Evolutionary conservation across 2,113 vertebrate genomes (phyloP).

Genomic region (Calyptommatus sinebrachiatus): DNA sequence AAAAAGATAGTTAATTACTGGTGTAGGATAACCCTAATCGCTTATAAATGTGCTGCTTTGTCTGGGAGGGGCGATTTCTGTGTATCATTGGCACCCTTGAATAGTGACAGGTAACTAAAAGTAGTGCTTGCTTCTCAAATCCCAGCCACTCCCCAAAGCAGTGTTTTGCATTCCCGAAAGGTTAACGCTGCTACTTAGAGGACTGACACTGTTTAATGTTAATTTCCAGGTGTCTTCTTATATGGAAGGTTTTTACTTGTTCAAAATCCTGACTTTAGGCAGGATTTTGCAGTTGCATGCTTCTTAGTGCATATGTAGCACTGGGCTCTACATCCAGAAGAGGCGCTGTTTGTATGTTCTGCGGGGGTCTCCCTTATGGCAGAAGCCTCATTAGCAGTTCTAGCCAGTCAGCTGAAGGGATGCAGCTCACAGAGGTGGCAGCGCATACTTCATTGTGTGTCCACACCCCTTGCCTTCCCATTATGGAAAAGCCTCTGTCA

Average conservation of each 20-base stretch:
- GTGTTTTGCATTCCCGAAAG: neutral
- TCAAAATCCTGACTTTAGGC: no score
- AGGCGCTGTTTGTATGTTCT: neutral
- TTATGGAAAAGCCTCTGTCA: slow-evolving; percentile 57
- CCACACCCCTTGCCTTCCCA: neutral
- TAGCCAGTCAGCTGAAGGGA: slow-evolving; percentile 5
- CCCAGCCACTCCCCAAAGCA: neutral
- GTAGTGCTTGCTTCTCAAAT: neutral
- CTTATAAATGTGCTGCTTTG: no score
- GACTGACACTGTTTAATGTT: neutral
- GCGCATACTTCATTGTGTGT: neutral
- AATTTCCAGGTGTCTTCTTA: neutral
- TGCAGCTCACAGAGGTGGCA: neutral
- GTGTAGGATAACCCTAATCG: neutral
- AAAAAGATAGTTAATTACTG: no score
- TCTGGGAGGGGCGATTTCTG: neutral
- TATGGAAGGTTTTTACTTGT: neutral
- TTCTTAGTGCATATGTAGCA: neutral
- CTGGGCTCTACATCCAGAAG: neutral
- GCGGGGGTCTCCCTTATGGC: neutral
- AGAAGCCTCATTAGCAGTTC: neutral
- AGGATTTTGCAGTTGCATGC: neutral
- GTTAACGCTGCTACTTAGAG: neutral
- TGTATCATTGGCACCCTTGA: neutral
- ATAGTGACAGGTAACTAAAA: neutral